Evolutionary conservation across 2,113 vertebrate species (phyloP).

Genomic region (Alligator sinensis): DNA sequence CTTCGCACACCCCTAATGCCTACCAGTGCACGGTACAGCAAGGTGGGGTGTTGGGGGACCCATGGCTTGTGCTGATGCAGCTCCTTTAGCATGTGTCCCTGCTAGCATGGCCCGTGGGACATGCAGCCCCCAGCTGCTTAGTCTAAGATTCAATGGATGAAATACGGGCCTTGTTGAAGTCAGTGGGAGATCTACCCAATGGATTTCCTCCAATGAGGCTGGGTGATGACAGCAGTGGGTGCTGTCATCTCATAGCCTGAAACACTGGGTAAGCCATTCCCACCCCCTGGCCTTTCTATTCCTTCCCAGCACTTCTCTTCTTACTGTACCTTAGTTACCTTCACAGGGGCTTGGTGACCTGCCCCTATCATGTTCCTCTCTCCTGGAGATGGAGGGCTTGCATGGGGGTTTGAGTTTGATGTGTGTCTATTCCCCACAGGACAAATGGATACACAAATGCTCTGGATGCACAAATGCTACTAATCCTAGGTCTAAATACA

Average conservation of each 20-base stretch:
- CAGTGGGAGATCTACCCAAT: not conserved
- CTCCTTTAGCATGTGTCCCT: too few relatives aligned
- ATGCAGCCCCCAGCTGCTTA: too few relatives aligned
- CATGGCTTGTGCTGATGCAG: too few relatives aligned
- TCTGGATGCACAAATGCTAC: not conserved
- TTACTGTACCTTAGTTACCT: not conserved
- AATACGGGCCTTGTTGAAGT: not conserved
- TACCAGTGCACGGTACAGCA: too few relatives aligned
- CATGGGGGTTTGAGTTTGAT: not conserved
- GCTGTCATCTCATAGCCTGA: not conserved
- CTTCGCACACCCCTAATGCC: too few relatives aligned
- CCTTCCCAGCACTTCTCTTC: not conserved
- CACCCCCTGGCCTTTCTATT: not conserved
- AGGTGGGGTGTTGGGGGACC: too few relatives aligned
- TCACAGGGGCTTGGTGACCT: not conserved
- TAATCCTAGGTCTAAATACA: not conserved
- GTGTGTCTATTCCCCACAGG: not conserved
- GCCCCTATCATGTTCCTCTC: not conserved
- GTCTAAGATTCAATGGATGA: not conserved
- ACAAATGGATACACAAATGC: not conserved
- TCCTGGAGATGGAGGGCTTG: not conserved
- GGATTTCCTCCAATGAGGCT: not conserved
- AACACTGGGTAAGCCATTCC: not conserved
- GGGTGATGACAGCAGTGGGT: not conserved
- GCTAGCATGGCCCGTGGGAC: too few relatives aligned